Conservation (phyloP, 2,888 invertebrate genomes). For the Ophion ellenae region DNA sequence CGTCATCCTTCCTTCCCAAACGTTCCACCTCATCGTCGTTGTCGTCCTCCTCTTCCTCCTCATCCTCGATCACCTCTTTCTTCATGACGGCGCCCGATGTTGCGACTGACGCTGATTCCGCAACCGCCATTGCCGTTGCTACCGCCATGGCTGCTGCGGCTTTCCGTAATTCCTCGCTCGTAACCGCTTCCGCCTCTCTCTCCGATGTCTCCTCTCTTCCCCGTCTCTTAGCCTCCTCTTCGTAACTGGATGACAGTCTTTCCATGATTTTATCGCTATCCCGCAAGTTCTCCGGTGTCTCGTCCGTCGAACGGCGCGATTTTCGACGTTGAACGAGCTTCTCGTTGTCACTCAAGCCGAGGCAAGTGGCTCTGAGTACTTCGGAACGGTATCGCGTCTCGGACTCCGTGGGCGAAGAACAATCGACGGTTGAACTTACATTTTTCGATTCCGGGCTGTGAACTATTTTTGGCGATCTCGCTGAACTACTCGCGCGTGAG, state of each 20-base stretch:
- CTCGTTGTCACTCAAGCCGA: conserved; percentile 40
- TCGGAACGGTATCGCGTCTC: conserved; percentile 62
- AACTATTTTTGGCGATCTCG: conserved; percentile 74
- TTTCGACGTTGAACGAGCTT: conserved; percentile 70
- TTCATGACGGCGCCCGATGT: conserved; percentile 38
- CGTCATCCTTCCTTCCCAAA: conserved; percentile 78
- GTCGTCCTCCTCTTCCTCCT: conserved; percentile 71
- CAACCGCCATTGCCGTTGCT: conserved; percentile 82
- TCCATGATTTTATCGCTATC: conserved; percentile 45
- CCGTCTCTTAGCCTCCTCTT: conserved; percentile 70
- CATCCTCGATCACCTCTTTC: conserved; percentile 68
- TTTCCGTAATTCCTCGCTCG: conserved; percentile 61
- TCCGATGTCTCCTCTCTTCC: conserved; percentile 65
- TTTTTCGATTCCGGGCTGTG: conserved; percentile 62
- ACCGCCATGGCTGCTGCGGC: conserved; percentile 78
- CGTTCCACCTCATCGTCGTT: conserved; percentile 82
- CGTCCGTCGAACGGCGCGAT: conserved; percentile 38
- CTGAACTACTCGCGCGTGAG: conserved; percentile 78
- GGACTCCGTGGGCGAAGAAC: conserved; percentile 43
- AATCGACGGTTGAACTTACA: conserved; percentile 44
- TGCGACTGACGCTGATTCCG: conserved; percentile 82
- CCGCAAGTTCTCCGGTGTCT: conserved; percentile 28
- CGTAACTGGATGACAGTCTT: conserved; percentile 46
- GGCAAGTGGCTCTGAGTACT: not conserved
- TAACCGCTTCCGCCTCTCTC: conserved; percentile 60